Evolutionary conservation across 2,888 invertebrate genomes (phyloP).

Genomic region (Drosophila nr. perissopoda): DNA sequence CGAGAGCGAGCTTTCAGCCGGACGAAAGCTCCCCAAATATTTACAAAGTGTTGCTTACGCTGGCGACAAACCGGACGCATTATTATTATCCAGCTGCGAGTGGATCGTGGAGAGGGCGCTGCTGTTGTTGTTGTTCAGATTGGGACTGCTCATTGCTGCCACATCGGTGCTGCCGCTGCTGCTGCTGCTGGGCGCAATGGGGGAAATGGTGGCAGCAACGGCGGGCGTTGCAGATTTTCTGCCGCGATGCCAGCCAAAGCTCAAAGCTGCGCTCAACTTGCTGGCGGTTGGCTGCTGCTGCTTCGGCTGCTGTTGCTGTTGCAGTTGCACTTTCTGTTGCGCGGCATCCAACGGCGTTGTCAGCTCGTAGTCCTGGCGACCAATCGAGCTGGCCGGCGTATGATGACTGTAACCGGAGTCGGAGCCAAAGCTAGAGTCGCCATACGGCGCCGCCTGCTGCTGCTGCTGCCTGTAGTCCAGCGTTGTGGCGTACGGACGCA

Average conservation of each 20-base stretch:
- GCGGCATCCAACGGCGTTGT: conserved; percentile 50
- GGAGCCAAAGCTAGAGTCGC: conserved; percentile 92
- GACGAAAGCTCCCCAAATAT: conserved; percentile 37
- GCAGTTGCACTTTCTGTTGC: conserved; percentile 29
- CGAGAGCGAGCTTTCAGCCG: neutral
- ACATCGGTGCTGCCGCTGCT: conserved; percentile 43
- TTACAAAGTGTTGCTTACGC: conserved; percentile 59
- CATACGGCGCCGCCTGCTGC: conserved; percentile 62
- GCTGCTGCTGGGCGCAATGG: neutral
- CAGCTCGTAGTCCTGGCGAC: conserved; percentile 81
- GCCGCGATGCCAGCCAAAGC: conserved; percentile 81
- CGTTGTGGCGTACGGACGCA: conserved; percentile 71
- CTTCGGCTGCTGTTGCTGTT: neutral
- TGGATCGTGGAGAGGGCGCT: conserved; percentile 73
- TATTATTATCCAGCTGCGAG: conserved; percentile 75
- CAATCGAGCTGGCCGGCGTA: conserved; percentile 84
- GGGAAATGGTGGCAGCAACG: conserved; percentile 8
- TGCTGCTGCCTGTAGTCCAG: conserved; percentile 68
- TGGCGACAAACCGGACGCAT: conserved; percentile 53
- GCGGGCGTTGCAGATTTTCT: conserved; percentile 23
- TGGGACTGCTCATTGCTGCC: conserved; percentile 74
- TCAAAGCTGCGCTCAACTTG: conserved; percentile 80
- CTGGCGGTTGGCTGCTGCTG: conserved; percentile 59
- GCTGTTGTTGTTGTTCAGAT: conserved; percentile 76
- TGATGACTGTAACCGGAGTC: conserved; percentile 94